These are phyloP conservation scores for Melieria picta DNA, from an alignment of 2,888 invertebrate genomes.

Conservation along the genomic window DNA sequence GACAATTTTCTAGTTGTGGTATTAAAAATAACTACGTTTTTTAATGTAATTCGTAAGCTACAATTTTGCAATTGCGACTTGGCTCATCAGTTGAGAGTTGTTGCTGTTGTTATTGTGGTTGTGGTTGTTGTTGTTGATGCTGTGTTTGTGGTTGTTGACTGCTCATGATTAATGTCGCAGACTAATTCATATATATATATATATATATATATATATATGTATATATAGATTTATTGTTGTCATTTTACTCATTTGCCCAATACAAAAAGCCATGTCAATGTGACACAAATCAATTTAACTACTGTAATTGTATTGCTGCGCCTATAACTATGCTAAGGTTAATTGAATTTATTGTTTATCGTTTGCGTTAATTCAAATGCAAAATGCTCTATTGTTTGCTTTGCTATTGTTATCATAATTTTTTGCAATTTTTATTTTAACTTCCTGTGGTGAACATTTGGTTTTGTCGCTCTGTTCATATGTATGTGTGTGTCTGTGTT, in stretches of 20 bases:
- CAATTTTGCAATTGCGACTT: no score
- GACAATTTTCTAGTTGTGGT: neutral
- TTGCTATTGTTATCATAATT: neutral
- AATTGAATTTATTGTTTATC: constrained; percentile 23
- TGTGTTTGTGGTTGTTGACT: no score
- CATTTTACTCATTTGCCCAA: constrained; percentile 8
- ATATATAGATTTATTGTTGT: neutral
- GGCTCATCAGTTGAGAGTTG: no score
- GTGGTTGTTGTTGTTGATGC: no score
- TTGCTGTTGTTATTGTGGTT: no score
- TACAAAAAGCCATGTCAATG: constrained; percentile 48
- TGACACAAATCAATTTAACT: constrained; percentile 46
- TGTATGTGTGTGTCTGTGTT: neutral
- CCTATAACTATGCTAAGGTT: constrained; percentile 34
- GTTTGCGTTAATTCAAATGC: constrained; percentile 26
- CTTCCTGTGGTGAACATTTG: no score
- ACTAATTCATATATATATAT: neutral
- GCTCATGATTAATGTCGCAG: neutral
- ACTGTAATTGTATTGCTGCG: constrained; percentile 13
- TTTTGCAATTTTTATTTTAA: neutral
- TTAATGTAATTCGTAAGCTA: no score
- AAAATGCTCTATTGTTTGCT: neutral
- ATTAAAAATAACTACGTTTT: no score
- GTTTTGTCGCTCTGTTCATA: no score
- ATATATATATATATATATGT: neutral